Evolutionary conservation across 2,797 vertebrate species (phyloP).

Genomic region (Acridotheres tristis): DNA sequence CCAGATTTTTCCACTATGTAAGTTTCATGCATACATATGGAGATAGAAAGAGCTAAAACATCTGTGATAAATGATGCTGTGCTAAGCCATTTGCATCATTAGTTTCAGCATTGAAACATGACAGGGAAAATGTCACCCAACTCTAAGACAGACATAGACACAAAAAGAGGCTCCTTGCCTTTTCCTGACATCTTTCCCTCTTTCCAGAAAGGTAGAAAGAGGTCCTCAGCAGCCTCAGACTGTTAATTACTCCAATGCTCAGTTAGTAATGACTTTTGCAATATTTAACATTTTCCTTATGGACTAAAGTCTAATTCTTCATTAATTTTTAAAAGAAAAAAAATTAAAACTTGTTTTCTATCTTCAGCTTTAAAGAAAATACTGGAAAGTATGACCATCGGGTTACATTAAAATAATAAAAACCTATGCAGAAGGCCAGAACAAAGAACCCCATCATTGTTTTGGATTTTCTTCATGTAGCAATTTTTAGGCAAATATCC

Average conservation of each 20-base stretch:
- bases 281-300: slow-evolving; percentile 6
- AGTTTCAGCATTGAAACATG: not conserved
- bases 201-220: not conserved
- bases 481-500: slow-evolving; percentile 54
- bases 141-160: not conserved
- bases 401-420: slow-evolving; percentile 12
- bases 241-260: not conserved
- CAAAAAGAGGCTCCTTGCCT: not conserved
- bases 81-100: not conserved
- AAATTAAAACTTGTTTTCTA: not conserved
- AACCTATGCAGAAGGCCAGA: not conserved
- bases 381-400: not conserved
- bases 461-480: slow-evolving; percentile 42
- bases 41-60: not conserved
- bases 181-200: not conserved
- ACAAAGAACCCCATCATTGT: not conserved
- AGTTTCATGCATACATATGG: not conserved
- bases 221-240: not conserved
- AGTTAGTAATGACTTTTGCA: not conserved
- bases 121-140: not conserved
- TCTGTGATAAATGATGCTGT: not conserved
- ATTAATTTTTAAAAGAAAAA: not conserved
- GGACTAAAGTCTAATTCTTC: not conserved
- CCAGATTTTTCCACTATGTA: not conserved
- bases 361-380: slow-evolving; percentile 4